Base-by-base conservation (phyloP, 2,888 invertebrate genomes). In the Yponomeuta evonymella region DNA sequence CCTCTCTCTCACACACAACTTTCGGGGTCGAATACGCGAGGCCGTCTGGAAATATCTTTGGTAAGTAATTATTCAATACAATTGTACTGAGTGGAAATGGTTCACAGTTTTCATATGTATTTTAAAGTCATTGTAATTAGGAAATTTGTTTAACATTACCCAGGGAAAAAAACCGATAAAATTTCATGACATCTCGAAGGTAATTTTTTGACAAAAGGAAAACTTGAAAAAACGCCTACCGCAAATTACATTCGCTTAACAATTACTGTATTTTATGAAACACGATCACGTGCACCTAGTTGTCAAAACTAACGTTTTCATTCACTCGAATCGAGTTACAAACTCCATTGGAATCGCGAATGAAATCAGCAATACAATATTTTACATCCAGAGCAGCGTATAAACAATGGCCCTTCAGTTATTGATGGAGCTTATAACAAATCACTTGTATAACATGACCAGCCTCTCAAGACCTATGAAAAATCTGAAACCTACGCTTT, bases 1-100 rank as follows among this genome's bases (percentile, higher is more conserved):
- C 90, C 85, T 91, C 91, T 90, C 90, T 82, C 84, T 90, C 90
- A 79, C 89, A 81, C 73, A 48, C 87, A 77, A 77, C 77, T 79
- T 79, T 79, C 81, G 68, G 51, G 30, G 12, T 58, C 68, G 68
- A 51, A 68, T 68, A 30, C 51, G 12, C 51, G 68, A 51, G 68
- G 23, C 48, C 68, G 68, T 68, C 68, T 51, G 30, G 48, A 68
- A 68, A 68, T 51, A 51, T 68, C 68, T 68, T 48, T 67, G 8
- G 23, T 23, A 51, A 69, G 2, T 15, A 6, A 58, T 15, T 12
- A 58, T 58, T 15, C 51, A 58, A 58, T 58, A 58, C 51, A 15
- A 15, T 15, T 58, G 12, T 43, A 58, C 15, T 12, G 51, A 58
- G 12, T 58, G 12, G n/a, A 10, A 64, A 64, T 23, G 30, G 29